Conservation (phyloP, 2,113 vertebrate species). For the Tringa solitaria region DNA sequence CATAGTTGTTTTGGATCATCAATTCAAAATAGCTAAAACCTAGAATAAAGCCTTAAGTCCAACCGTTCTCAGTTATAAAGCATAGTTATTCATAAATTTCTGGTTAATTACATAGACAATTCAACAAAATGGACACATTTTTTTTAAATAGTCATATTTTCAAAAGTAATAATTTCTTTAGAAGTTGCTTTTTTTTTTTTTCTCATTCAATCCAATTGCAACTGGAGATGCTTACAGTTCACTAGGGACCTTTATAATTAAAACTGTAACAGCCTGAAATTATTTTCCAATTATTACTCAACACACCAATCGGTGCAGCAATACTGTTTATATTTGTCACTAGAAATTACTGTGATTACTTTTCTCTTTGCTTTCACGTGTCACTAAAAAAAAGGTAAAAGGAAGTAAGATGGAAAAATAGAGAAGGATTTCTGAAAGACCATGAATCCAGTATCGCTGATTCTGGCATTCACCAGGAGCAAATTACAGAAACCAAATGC, state of each 20-base stretch:
- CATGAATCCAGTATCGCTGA: not conserved
- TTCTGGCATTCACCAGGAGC: not conserved
- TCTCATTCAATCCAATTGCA: not conserved
- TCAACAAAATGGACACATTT: not conserved
- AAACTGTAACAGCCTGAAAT: constrained; percentile 4
- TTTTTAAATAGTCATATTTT: not conserved
- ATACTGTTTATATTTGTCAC: not conserved
- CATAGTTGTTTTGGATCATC: not conserved
- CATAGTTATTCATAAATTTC: not conserved
- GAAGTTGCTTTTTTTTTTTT: not conserved
- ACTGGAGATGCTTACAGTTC: not conserved
- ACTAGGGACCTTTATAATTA: constrained; percentile 9
- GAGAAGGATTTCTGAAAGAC: not conserved
- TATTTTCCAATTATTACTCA: constrained; percentile 36
- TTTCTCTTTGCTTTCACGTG: not conserved
- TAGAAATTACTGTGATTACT: constrained; percentile 6
- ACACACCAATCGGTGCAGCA: not conserved
- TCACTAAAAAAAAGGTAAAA: not conserved
- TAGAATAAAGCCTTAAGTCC: not conserved
- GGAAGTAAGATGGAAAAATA: not conserved
- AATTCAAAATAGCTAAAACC: not conserved
- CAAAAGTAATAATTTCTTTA: not conserved
- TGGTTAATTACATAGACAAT: not conserved
- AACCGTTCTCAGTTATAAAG: not conserved
- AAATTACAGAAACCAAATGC: not conserved